Evolutionary conservation across 37 sponge, comb jelly and placozoan genomes (phyloP).

Genomic region (Tethya wilhelma): DNA sequence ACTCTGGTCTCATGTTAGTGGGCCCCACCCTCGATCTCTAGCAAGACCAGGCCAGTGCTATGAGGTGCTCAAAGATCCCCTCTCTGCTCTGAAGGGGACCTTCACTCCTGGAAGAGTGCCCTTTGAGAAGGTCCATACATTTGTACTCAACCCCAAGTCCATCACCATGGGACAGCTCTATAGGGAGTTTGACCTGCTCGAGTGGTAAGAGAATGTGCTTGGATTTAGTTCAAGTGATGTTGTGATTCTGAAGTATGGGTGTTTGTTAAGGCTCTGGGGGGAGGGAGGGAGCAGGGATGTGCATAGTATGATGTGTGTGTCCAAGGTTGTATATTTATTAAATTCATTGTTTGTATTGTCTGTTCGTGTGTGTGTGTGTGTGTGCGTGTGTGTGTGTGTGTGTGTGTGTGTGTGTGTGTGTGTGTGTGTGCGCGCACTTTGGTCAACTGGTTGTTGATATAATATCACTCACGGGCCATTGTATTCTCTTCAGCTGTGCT

Average conservation of each 20-base stretch:
- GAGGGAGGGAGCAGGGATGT: too few species aligned
- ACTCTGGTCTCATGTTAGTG: slow-evolving; percentile 99
- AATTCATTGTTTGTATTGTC: too few species aligned
- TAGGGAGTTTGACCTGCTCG: slow-evolving; percentile 96
- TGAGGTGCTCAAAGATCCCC: slow-evolving; percentile 60
- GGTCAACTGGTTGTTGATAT: not conserved
- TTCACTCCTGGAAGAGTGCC: slow-evolving; percentile 79
- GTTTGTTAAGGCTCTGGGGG: too few species aligned
- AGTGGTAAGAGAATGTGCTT: slow-evolving; percentile 74
- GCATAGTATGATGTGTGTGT: too few species aligned
- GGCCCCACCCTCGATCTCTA: slow-evolving; percentile 98
- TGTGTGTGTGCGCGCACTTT: not conserved
- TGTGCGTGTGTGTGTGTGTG: too few species aligned
- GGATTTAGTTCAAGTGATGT: slow-evolving; percentile 1
- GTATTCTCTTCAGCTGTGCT: not conserved
- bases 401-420: not conserved
- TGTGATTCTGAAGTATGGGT: not conserved
- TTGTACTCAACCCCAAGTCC: slow-evolving; percentile 97
- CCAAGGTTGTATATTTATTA: too few species aligned
- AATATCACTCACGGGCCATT: not conserved
- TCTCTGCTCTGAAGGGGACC: slow-evolving; percentile 86
- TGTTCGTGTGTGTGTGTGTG: too few species aligned
- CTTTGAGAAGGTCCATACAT: slow-evolving; percentile 86
- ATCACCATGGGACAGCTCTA: slow-evolving; percentile 99
- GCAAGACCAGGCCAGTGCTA: slow-evolving; percentile 93